Conservation (phyloP, 2,797 vertebrate species). For the Eptatretus atami region DNA sequence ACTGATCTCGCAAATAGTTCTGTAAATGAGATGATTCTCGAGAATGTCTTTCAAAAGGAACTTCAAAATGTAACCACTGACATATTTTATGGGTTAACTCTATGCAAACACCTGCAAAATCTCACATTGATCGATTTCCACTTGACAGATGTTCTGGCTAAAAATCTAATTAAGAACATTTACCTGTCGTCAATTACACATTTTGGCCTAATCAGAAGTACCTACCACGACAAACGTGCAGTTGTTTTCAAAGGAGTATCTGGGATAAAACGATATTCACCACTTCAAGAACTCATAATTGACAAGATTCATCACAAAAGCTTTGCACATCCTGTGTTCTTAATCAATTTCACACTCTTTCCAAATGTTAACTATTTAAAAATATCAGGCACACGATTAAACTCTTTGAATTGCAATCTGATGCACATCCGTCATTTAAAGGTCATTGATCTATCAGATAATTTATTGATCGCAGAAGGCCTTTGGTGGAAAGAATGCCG, state of each 20-base stretch:
- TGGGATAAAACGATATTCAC: not conserved
- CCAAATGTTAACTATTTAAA: not conserved
- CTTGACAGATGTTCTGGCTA: not conserved
- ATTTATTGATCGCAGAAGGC: not conserved
- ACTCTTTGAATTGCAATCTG: not conserved
- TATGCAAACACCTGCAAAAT: not conserved
- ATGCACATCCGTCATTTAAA: slow-evolving; percentile 2
- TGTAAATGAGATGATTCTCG: not conserved
- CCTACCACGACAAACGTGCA: not conserved
- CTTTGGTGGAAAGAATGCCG: not conserved
- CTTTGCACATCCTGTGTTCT: not conserved
- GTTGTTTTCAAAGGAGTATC: not conserved
- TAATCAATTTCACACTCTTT: not conserved
- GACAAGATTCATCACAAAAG: not conserved
- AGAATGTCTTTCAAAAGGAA: not conserved
- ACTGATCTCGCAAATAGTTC: not conserved
- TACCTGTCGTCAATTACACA: not conserved
- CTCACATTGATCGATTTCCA: not conserved
- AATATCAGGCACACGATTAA: not conserved
- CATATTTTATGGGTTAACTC: not conserved
- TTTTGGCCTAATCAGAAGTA: not conserved
- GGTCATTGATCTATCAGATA: not conserved
- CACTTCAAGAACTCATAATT: not conserved
- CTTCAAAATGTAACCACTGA: not conserved
- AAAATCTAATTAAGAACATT: not conserved